Conservation (phyloP, 2,888 invertebrate species). For the Rotaria sp. region DNA sequence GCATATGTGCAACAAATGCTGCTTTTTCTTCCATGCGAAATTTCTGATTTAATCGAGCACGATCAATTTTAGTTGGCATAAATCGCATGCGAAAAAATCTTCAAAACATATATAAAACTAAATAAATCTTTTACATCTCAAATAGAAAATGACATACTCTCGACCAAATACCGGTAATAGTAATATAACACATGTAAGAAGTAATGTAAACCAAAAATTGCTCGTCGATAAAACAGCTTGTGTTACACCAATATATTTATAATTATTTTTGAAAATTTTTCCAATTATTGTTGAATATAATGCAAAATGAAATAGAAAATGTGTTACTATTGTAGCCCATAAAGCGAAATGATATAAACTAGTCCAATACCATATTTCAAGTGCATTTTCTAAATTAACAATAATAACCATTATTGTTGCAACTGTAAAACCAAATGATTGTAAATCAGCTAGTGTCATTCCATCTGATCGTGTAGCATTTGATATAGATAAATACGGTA, state of each 20-base stretch:
- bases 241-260: constrained; percentile 59
- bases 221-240: constrained; percentile 66
- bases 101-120: neutral
- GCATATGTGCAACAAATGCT: constrained; percentile 14
- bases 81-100: constrained; percentile 25
- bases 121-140: neutral
- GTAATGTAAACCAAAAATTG: constrained; percentile 68
- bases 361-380: constrained; percentile 97
- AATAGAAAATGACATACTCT: neutral
- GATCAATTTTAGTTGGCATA: neutral
- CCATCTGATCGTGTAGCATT: constrained; percentile 80
- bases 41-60: neutral
- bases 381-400: constrained; percentile 88
- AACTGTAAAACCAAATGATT: constrained; percentile 86
- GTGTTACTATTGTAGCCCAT: constrained; percentile 90
- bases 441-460: constrained; percentile 80
- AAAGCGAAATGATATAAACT: constrained; percentile 90
- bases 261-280: constrained; percentile 55
- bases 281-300: constrained; percentile 71
- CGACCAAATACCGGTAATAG: constrained; percentile 69
- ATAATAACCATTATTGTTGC: constrained; percentile 91
- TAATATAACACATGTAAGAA: constrained; percentile 66
- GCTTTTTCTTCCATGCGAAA: neutral
- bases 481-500: constrained; percentile 86
- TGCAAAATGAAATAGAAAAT: constrained; percentile 85